phyloP scores from a whole-genome alignment of 2,888 invertebrate species.

The Parapristionchus giblindavisi region DNA sequence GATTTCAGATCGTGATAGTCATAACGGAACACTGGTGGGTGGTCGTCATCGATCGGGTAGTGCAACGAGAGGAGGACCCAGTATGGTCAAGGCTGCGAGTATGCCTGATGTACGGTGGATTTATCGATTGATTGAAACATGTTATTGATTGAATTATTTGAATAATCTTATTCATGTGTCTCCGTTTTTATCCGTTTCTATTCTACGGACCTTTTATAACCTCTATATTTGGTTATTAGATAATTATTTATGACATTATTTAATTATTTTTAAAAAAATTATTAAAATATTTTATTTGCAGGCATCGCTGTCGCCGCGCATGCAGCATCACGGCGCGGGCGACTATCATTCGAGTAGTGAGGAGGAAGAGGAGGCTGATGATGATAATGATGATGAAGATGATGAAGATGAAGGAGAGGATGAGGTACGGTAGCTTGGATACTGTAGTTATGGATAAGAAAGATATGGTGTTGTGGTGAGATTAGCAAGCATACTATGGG shows the following conservation, averaged over 20 bases:
- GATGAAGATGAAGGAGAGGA: slow-evolving; percentile 27
- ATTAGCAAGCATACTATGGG: no score
- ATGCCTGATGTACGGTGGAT: slow-evolving; percentile 65
- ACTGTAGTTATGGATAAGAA: no score
- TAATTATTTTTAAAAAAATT: no score
- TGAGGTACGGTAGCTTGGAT: slow-evolving; percentile 2
- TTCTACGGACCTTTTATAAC: no score
- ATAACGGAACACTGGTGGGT: slow-evolving; percentile 32
- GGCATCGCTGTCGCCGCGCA: slow-evolving; percentile 16
- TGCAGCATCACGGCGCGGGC: slow-evolving; percentile 38
- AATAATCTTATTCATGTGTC: no score
- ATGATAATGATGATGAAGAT: slow-evolving; percentile 40
- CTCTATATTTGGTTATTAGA: no score
- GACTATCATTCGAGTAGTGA: slow-evolving; percentile 36
- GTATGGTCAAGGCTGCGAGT: slow-evolving; percentile 58
- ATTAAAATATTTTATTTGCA: not conserved
- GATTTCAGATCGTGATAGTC: slow-evolving; percentile 13
- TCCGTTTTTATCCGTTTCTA: no score
- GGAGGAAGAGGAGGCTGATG: slow-evolving; percentile 24
- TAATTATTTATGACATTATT: no score
- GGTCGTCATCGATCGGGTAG: slow-evolving; percentile 20
- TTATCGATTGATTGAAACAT: no score
- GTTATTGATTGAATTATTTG: slow-evolving; percentile 6
- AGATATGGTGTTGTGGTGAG: no score
- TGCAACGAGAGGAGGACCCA: slow-evolving; percentile 3